phyloP scores from a whole-genome alignment of 1,140 invertebrate genomes.

The Ceratosolen fusciceps region DNA sequence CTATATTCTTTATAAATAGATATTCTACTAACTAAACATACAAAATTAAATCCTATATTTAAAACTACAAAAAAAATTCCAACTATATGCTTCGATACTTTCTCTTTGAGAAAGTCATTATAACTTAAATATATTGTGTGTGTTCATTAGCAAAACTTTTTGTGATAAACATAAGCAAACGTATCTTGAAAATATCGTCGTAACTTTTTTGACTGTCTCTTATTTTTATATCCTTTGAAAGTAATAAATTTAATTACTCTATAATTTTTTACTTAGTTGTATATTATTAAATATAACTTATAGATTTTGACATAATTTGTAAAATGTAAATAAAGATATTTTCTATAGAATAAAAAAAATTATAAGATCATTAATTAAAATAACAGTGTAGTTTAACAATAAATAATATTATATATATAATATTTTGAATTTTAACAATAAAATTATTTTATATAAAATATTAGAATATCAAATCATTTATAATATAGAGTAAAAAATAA shows the following conservation, averaged over 20 bases:
- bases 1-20: too few relatives aligned
- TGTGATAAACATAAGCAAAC: not conserved
- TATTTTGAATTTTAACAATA: not conserved
- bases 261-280: too few relatives aligned
- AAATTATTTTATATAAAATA: not conserved
- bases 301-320: not conserved
- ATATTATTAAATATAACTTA: too few relatives aligned
- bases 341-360: not conserved
- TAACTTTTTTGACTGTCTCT: not conserved
- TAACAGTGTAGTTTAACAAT: not conserved
- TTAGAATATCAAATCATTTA: not conserved
- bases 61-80: not conserved
- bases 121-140: not conserved
- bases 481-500: not conserved
- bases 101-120: slow-evolving; percentile 27
- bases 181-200: not conserved
- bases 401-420: not conserved
- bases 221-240: not conserved
- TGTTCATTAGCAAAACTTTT: not conserved
- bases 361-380: slow-evolving; percentile 6
- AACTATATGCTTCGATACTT: not conserved
- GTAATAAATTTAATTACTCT: not conserved
- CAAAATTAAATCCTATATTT: not conserved
- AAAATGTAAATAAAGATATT: too few relatives aligned
- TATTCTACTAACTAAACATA: not conserved